These are phyloP conservation scores for Cordilura impudica DNA, from an alignment of 2,888 invertebrate genomes.

Conservation along the genomic window DNA sequence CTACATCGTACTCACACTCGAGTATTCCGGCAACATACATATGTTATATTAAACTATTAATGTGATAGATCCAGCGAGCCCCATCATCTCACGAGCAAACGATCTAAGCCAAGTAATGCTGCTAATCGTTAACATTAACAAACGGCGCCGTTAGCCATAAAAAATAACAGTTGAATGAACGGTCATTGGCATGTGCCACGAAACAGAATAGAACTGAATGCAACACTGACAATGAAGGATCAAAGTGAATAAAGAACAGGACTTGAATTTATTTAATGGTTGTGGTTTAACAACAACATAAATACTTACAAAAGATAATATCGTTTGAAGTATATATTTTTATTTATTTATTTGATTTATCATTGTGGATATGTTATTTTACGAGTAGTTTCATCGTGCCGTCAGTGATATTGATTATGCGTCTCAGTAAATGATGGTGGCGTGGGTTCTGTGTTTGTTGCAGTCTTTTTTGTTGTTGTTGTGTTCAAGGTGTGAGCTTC, in stretches of 20 bases:
- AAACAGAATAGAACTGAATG: neutral
- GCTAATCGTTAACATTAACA: slow-evolving; percentile 4
- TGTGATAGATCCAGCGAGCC: neutral
- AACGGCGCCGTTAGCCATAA: slow-evolving; percentile 14
- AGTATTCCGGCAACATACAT: neutral
- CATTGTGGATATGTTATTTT: slow-evolving; percentile 30
- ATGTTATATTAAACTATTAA: neutral
- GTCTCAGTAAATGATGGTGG: slow-evolving; percentile 45
- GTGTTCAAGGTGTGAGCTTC: slow-evolving; percentile 53
- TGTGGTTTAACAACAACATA: slow-evolving; percentile 26
- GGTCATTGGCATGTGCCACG: slow-evolving; percentile 68
- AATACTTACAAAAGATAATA: neutral
- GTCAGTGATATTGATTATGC: slow-evolving; percentile 46
- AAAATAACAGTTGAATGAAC: slow-evolving; percentile 28
- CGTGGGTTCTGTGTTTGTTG: slow-evolving; percentile 39
- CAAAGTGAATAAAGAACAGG: neutral
- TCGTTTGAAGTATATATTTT: neutral
- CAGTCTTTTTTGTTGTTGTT: neutral
- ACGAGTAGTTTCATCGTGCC: slow-evolving; percentile 4
- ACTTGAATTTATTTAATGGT: neutral
- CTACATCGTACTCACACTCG: too few species aligned
- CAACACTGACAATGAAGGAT: neutral
- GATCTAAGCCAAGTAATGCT: slow-evolving; percentile 5
- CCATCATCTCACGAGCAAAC: neutral
- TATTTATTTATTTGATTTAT: slow-evolving; percentile 39